Percentiles rank a stretch among this genome's conserved stretches.
These are phyloP conservation scores for Lycia hirtaria DNA, from an alignment of 2,888 invertebrate species.

Conservation along the genomic window DNA sequence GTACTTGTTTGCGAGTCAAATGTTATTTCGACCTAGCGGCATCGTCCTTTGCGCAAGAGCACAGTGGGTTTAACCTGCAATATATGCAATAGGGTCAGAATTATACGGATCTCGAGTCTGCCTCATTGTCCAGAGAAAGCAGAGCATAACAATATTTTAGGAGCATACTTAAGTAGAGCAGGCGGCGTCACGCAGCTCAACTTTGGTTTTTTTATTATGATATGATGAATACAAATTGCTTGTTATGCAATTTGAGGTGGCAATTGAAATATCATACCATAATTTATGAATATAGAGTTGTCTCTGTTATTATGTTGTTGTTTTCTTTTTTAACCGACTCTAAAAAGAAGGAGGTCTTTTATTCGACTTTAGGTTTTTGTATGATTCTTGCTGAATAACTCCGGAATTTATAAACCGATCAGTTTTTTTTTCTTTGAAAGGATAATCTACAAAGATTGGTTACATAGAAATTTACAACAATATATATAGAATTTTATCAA, in stretches of 20 bases:
- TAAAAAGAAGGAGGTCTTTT: no score
- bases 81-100: constrained; percentile 22
- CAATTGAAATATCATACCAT: background rate
- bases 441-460: no score
- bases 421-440: no score
- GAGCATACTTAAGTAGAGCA: constrained; percentile 29
- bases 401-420: no score
- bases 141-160: constrained; percentile 53
- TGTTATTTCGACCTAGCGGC: background rate
- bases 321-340: no score
- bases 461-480: no score
- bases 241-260: constrained; percentile 17
- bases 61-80: constrained; percentile 6
- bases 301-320: background rate
- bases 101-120: constrained; percentile 49
- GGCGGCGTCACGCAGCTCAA: constrained; percentile 32
- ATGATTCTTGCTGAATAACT: no score
- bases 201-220: constrained; percentile 18
- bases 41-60: constrained; percentile 1
- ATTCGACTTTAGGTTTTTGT: no score
- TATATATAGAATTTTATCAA: no score
- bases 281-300: background rate
- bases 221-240: constrained; percentile 23
- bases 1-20: background rate
- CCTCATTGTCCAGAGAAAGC: constrained; percentile 59